phyloP scores from a whole-genome alignment of 2,888 invertebrate genomes.

The Melanophora roralis region DNA sequence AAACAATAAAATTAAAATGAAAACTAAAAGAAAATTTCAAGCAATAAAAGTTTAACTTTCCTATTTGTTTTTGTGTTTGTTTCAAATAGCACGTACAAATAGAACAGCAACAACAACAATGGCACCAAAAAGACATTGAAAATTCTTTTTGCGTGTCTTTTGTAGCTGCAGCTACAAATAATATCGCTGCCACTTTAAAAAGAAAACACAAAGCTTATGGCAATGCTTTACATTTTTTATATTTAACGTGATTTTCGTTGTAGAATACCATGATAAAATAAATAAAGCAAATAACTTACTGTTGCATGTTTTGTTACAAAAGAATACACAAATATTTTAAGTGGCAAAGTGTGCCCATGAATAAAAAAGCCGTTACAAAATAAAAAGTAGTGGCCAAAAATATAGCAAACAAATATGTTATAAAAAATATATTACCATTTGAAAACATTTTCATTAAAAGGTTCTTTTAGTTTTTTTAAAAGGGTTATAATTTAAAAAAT shows the following conservation, averaged over 20 bases:
- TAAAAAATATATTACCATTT: no score
- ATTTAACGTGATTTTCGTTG: not conserved
- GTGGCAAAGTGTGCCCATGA: not conserved
- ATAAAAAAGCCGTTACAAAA: not conserved
- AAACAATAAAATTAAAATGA: not conserved
- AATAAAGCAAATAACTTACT: slow-evolving; percentile 3
- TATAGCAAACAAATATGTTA: no score
- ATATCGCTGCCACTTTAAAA: not conserved
- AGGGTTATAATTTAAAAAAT: no score
- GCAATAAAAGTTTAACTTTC: not conserved
- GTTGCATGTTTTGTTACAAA: slow-evolving; percentile 15
- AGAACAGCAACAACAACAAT: not conserved
- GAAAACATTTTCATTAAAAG: no score
- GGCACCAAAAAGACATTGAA: slow-evolving; percentile 45
- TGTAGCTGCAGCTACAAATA: not conserved
- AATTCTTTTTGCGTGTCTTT: slow-evolving; percentile 5
- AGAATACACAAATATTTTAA: not conserved
- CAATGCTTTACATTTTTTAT: not conserved
- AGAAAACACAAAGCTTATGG: not conserved
- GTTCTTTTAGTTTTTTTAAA: no score
- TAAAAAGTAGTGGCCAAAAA: no score
- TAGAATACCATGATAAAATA: slow-evolving; percentile 26
- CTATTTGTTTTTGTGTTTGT: not conserved
- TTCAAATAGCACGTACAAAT: not conserved
- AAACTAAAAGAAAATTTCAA: not conserved